A percentile compares a stretch with the other conserved stretches of the same genome.
Conservation (phyloP, 2,888 invertebrate genomes). For the Lagria hirta region DNA sequence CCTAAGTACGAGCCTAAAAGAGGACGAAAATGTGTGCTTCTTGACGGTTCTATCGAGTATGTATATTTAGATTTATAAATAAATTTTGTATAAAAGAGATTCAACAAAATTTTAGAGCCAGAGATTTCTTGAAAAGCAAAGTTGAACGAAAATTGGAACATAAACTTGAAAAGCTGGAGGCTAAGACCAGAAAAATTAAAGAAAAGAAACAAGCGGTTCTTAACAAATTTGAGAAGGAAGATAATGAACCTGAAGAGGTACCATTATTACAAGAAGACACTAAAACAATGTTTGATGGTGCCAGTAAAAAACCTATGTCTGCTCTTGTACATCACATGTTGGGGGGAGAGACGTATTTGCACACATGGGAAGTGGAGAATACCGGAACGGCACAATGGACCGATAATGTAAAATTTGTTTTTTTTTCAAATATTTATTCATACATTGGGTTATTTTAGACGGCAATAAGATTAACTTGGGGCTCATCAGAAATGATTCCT, state of each 20-base stretch:
- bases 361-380: conserved; percentile 52
- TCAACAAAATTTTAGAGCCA: not conserved
- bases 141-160: conserved; percentile 48
- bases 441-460: conserved; percentile 43
- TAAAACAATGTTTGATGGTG: too few relatives aligned
- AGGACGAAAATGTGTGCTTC: conserved; percentile 33
- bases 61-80: too few relatives aligned
- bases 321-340: conserved; percentile 36
- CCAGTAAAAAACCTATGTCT: conserved; percentile 1
- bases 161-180: conserved; percentile 53
- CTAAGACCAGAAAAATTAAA: conserved; percentile 51
- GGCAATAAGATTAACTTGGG: conserved; percentile 52
- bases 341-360: conserved; percentile 50
- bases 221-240: conserved; percentile 4
- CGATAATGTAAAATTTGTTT: conserved; percentile 37
- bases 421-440: conserved; percentile 7
- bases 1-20: conserved; percentile 7
- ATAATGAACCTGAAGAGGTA: too few relatives aligned
- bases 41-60: conserved; percentile 36
- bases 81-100: too few relatives aligned
- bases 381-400: conserved; percentile 50
- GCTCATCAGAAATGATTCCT: conserved; percentile 49
- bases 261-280: too few relatives aligned
- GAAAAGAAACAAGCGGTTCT: conserved; percentile 44
- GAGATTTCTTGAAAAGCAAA: too few relatives aligned